Evolutionary conservation across 1,140 invertebrate genomes (phyloP).

Genomic region (Microvelia longipes): DNA sequence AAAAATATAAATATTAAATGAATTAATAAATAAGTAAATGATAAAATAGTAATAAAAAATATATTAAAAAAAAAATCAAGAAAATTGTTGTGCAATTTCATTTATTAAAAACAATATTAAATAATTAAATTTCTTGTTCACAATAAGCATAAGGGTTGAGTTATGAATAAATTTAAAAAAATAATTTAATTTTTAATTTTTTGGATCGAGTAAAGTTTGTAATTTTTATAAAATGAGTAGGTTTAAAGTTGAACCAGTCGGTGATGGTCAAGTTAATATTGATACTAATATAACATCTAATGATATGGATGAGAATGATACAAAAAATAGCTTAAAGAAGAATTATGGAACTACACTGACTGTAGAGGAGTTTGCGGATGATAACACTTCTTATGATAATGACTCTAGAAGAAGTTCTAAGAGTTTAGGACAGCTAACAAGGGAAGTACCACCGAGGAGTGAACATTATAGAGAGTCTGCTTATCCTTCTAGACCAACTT

Average conservation of each 20-base stretch:
- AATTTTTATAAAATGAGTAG: background rate
- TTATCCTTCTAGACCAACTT: slow-evolving; percentile 35
- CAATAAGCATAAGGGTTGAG: too few relatives aligned
- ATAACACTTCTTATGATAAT: background rate
- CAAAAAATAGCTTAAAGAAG: background rate
- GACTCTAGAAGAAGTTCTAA: slow-evolving; percentile 24
- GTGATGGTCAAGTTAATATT: background rate
- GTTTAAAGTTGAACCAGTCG: slow-evolving; percentile 2
- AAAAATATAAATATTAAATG: background rate
- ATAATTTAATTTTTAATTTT: too few relatives aligned
- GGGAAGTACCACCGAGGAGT: slow-evolving; percentile 38
- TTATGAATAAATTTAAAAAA: too few relatives aligned
- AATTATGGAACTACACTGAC: background rate
- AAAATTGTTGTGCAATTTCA: background rate
- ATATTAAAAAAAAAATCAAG: background rate
- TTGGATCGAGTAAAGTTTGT: too few relatives aligned
- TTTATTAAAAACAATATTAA: background rate
- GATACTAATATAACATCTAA: background rate
- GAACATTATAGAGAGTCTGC: slow-evolving; percentile 42
- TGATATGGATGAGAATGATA: background rate
- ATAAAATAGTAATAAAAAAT: background rate
- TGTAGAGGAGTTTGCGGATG: background rate
- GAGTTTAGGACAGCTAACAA: slow-evolving; percentile 36
- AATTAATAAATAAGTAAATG: background rate
- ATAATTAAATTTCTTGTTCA: background rate